These are phyloP conservation scores for Pseudachorutes palmiensis DNA, from an alignment of 1,140 invertebrate genomes.

Conservation along the genomic window DNA sequence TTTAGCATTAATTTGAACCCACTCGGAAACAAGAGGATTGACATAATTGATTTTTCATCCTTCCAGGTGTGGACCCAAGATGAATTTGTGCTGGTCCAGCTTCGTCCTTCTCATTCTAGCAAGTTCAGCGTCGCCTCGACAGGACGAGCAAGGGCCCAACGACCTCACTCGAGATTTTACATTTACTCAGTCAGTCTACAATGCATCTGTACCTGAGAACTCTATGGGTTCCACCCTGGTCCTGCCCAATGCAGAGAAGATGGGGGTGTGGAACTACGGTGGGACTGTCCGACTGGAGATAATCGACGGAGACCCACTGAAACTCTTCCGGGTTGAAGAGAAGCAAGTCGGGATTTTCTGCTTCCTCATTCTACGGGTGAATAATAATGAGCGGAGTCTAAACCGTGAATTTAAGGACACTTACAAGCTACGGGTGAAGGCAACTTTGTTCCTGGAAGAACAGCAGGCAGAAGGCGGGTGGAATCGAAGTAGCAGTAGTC, in stretches of 20 bases:
- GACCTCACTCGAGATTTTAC: slow-evolving; percentile 28
- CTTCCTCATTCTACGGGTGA: slow-evolving; percentile 68
- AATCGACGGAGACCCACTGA: slow-evolving; percentile 70
- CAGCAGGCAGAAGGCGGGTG: neutral
- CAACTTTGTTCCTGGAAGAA: slow-evolving; percentile 52
- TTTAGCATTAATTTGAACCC: neutral
- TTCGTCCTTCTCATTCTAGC: slow-evolving; percentile 4
- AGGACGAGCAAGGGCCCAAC: too few relatives aligned
- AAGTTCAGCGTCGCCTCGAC: neutral
- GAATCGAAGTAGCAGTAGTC: slow-evolving; percentile 32
- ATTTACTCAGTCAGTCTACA: slow-evolving; percentile 72
- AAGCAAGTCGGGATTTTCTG: slow-evolving; percentile 82
- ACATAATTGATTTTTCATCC: neutral
- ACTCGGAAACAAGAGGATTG: neutral
- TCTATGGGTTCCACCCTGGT: slow-evolving; percentile 76
- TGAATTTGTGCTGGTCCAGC: slow-evolving; percentile 16
- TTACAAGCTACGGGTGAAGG: slow-evolving; percentile 72
- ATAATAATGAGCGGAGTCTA: slow-evolving; percentile 71
- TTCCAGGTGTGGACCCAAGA: slow-evolving; percentile 30
- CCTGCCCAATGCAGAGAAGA: slow-evolving; percentile 53
- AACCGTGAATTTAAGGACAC: slow-evolving; percentile 82
- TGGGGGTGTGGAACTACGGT: slow-evolving; percentile 57
- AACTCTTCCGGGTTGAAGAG: slow-evolving; percentile 87
- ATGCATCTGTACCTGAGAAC: slow-evolving; percentile 85
- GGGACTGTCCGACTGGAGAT: slow-evolving; percentile 66